phyloP scores from a whole-genome alignment of 2,113 vertebrate genomes.

The Serilophus lunatus region DNA sequence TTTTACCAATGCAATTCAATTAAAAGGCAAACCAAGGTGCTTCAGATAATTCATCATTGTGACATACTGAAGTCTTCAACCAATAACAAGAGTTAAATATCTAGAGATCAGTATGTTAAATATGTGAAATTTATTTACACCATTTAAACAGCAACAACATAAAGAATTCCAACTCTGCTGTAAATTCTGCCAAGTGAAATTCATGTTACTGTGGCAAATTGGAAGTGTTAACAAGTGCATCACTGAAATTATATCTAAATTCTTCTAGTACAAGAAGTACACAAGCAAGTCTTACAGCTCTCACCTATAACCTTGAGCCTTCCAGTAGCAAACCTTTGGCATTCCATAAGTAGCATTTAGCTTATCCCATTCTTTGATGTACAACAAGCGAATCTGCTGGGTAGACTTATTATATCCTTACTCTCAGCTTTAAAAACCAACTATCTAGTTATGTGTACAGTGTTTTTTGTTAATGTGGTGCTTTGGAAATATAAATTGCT shows the following conservation, averaged over 20 bases:
- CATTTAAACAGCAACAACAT: background rate
- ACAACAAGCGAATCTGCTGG: background rate
- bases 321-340: background rate
- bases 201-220: background rate
- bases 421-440: background rate
- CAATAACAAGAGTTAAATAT: background rate
- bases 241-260: background rate
- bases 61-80: background rate
- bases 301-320: background rate
- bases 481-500: background rate
- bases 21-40: background rate
- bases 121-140: background rate
- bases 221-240: background rate
- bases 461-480: background rate
- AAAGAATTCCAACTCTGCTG: background rate
- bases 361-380: background rate
- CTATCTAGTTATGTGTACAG: background rate
- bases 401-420: background rate
- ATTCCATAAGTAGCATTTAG: fast-evolving
- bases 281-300: background rate
- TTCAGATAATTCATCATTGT: background rate
- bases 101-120: background rate
- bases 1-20: background rate
- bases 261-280: background rate
- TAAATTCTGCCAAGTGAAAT: background rate